These are phyloP conservation scores for Euspilapteryx auroguttella DNA, from an alignment of 2,888 invertebrate species.

Conservation along the genomic window DNA sequence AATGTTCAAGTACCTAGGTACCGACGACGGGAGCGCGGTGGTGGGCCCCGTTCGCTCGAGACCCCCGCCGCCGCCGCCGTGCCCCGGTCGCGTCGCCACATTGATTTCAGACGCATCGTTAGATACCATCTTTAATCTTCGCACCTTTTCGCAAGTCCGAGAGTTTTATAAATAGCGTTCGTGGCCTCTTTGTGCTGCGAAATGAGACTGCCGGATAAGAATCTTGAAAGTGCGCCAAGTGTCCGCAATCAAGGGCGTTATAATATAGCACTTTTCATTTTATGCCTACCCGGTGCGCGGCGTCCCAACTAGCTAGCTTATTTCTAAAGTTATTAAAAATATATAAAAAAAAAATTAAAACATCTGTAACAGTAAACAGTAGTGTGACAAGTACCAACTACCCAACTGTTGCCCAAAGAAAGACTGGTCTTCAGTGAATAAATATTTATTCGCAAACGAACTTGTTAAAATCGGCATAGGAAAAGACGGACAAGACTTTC, in stretches of 20 bases:
- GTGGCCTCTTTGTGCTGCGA: conserved; percentile 43
- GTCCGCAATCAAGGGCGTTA: too few relatives aligned
- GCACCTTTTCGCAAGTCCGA: conserved; percentile 49
- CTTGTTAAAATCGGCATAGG: conserved; percentile 40
- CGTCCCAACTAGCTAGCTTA: too few relatives aligned
- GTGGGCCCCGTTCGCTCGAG: conserved; percentile 7
- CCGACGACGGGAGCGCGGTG: too few relatives aligned
- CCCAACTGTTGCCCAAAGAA: too few relatives aligned
- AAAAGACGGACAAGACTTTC: too few relatives aligned
- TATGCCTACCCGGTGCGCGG: too few relatives aligned
- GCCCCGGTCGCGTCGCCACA: neutral
- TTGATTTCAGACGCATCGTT: conserved; percentile 35
- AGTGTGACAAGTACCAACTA: neutral
- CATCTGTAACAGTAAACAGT: conserved; percentile 5
- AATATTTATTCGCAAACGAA: conserved; percentile 44
- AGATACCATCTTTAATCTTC: conserved; percentile 59
- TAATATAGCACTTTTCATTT: too few relatives aligned
- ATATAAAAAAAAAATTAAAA: too few relatives aligned
- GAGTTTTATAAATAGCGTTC: conserved; percentile 44
- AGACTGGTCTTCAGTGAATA: too few relatives aligned
- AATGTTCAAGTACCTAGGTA: too few relatives aligned
- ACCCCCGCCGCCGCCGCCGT: conserved; percentile 9
- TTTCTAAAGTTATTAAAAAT: too few relatives aligned
- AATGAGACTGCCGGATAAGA: conserved; percentile 51
- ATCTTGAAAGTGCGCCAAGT: conserved; percentile 46